Evolutionary conservation across 2,113 vertebrate genomes (phyloP), one percentile per base, ranked within the genome.

Genomic region (Raphicerus campestris): DNA sequence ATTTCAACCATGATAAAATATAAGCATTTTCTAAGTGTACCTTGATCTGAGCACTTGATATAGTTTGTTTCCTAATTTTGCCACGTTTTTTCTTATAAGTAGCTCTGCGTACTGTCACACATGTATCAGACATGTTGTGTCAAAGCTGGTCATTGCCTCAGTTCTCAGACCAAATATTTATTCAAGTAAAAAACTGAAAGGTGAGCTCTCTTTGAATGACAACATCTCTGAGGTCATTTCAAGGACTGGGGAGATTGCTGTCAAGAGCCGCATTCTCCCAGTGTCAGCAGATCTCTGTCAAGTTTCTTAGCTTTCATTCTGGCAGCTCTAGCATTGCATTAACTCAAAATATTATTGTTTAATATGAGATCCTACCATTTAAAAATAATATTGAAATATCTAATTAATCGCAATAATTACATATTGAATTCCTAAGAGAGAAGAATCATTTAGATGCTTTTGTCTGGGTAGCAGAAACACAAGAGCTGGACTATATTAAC

Each of bases 401-500:
- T 55, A 51, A 75, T 94, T 91, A 45, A 81, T 35, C 89, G 20
- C 19, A 85, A 58, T 56, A 32, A 81, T 89, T 66, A 75, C 20
- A 60, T 88, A 92, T 94, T 91, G 61, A 97, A 91, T 92, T 98
- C 89, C 93, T 90, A 90, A 93, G 92, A 96, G 93, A 89, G 93
- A 93, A 87, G 82, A 97, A 87, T 83, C 70, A 82, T 96, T 96
- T 91, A 75, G 61, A 91, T 30, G 87, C 30, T 89, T 96, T 97
- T 93, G n/a, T 88, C 87, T 85, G 86, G 15, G 70, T 96, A 77
- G 7, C 95, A 98, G 86, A 98, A 98, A 98, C 98, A 98, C 98
- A 99, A 99, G 98, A 98, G 98, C 98, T 98, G 98, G 98, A 98
- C 98, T 98, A 11, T 85, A 96, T 95, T 98, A 95, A 82, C 88